These are phyloP conservation scores for Rhadinocentrus ornatus DNA, from an alignment of 2,797 vertebrate species.

Conservation along the genomic window DNA sequence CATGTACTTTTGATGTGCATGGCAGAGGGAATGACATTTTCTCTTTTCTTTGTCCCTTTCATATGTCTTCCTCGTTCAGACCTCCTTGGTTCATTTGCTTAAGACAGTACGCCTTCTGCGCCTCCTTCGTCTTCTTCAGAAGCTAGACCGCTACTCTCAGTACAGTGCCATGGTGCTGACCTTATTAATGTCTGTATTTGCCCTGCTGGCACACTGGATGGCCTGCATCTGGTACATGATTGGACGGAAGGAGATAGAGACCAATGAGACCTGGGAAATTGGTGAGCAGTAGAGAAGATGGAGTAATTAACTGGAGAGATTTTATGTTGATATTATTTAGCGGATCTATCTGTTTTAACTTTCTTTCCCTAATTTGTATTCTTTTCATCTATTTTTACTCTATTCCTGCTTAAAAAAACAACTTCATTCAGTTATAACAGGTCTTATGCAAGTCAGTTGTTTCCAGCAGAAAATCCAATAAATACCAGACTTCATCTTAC, in stretches of 20 bases:
- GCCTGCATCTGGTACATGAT: conserved; percentile 96
- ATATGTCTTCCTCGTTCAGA: conserved; percentile 74
- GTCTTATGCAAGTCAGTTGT: neutral
- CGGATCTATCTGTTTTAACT: neutral
- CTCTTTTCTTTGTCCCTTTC: neutral
- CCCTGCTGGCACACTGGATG: conserved; percentile 96
- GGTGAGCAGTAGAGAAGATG: conserved; percentile 80
- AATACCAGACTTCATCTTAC: conserved; percentile 2
- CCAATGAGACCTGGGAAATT: conserved; percentile 90
- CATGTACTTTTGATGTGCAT: neutral
- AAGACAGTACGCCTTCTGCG: conserved; percentile 94
- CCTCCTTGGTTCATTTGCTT: conserved; percentile 93
- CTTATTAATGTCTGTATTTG: conserved; percentile 93
- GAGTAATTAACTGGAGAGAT: neutral
- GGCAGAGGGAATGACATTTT: neutral
- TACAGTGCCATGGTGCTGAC: conserved; percentile 97
- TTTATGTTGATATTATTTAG: neutral
- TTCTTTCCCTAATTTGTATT: neutral
- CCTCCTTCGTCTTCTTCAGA: conserved; percentile 93
- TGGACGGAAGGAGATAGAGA: conserved; percentile 91
- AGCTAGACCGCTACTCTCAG: conserved; percentile 96
- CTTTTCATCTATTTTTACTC: neutral
- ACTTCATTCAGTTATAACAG: neutral
- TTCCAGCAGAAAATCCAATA: conserved; percentile 10
- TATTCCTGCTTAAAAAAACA: neutral